Evolutionary conservation across 2,797 vertebrate genomes (phyloP), one percentile per base, ranked within the genome.

Genomic region (Hydrolagus colliei): DNA sequence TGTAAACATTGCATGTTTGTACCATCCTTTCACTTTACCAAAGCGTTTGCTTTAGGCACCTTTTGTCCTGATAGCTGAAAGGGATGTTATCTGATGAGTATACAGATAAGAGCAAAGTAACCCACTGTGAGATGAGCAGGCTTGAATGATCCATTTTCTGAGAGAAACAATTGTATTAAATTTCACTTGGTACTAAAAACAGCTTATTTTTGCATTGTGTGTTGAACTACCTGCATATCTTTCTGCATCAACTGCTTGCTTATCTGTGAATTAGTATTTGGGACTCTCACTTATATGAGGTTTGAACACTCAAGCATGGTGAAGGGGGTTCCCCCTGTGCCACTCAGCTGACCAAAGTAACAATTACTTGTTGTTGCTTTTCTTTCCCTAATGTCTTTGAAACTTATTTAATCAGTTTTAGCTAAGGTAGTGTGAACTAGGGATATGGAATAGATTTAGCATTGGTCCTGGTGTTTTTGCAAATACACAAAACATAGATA

Each of bases 141-240:
- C 79, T 84, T 5, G 16, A 71, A 52, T 84, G 79, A 84, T 27
- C 68, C 79, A 84, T 71, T 84, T 84, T 63, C 79, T 84, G 10
- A 16, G 65, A 84, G 20, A 84, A 84, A 41, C 41, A 32, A 84
- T 71, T 71, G 79, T 35, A 14, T 84, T 84, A 16, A 68, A 32
- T 68, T 14, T 41, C 20, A 11, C 52, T 61, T 77, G 16, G 16
- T 8, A 77, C 52, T 20, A 4, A 77, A 52, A 20, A 20, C 52
- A 12, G 52, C 8, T 77, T 7, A 9, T 52, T 68, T 9, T 32
- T 41, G 2, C 16, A 35, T 65, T 73, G 72, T 13, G 32, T 13
- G 68, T 20, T 11, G 20, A 61, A 3, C 4, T 0, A 14, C 63
- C 18, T 20, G 16, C 5, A 71, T 20, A 41, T n/a, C 27, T 61